Base-by-base conservation (phyloP, 2,888 invertebrate species). In the Clunio marinus region DNA sequence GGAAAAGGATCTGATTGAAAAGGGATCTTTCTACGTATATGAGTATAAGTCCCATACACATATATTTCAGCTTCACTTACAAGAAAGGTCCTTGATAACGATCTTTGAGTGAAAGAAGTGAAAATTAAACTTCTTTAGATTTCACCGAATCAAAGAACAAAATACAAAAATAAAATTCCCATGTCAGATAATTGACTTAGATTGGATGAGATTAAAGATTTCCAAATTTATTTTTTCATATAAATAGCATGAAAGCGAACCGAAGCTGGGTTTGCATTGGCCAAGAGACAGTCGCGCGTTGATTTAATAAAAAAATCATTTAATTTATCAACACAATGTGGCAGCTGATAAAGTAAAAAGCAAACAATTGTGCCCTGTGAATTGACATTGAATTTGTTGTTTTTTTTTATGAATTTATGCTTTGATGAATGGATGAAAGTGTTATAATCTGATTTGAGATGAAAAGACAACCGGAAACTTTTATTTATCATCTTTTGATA, bases 361-460 rank as follows among this genome's bases (percentile, higher is more conserved):
- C 8, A 35, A 35, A 35, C n/a, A 35, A 55, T 17, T 55, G 51
- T 22, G 22, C 4, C 27, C 13, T 57, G 57, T 27, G 57, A 58
- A 58, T 58, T 28, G 57, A 58, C 57, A 58, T 58, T 58, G 57
- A 58, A 27, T 15, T n/a, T n/a, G 27, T 25, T n/a, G 15, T n/a
- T 1, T 28, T 25, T 25, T n/a, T 10, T 58, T n/a, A 58, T 58
- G 15, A 27, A 58, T 58, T 58, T 27, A 58, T 58, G 57, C 15
- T 24, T 25, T 10, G 2, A 57, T 25, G n/a, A 57, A 51, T 20
- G 24, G 51, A 45, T 13, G 4, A 7, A 57, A n/a, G 13, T 57
- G 27, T 13, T 5, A 57, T 57, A 25, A 57, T 57, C 57, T 24
- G 8, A 57, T 57, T 57, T 22, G 2, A 10, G 4, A n/a, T 27